phyloP scores from a whole-genome alignment of 30 jellyfish, hydroid and myxozoan species.

The Pelagia noctiluca region DNA sequence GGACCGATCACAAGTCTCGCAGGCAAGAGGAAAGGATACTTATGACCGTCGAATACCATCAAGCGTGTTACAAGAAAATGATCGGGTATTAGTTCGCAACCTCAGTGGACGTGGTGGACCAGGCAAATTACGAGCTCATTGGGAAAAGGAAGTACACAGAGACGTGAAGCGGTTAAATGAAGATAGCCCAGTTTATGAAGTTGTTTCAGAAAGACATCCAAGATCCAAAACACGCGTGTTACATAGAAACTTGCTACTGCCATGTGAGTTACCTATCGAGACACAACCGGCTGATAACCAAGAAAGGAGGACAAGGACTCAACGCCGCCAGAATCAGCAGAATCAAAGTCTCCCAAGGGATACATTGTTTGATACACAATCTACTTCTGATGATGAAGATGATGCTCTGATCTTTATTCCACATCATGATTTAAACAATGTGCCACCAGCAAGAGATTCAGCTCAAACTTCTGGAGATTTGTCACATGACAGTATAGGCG shows the following conservation, averaged over 20 bases:
- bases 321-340: background rate
- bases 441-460: constrained; percentile 17
- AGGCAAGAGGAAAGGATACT: constrained; percentile 4
- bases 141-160: constrained; percentile 4
- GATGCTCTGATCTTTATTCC: constrained; percentile 17
- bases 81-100: constrained; percentile 19
- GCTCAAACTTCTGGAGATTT: background rate
- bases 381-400: constrained; percentile 35
- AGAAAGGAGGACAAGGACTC: constrained; percentile 1
- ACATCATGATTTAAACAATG: background rate
- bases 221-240: constrained; percentile 4
- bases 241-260: constrained; percentile 12
- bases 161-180: background rate
- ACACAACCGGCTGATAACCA: background rate
- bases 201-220: constrained; percentile 26
- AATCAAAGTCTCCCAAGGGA: background rate
- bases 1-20: constrained; percentile 44
- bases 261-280: constrained; percentile 16
- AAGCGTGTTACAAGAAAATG: constrained; percentile 18
- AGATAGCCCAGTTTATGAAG: background rate
- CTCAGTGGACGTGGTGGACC: constrained; percentile 41
- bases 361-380: constrained; percentile 9
- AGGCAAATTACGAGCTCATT: constrained; percentile 12
- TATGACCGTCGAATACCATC: constrained; percentile 8
- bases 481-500: background rate